These are phyloP conservation scores for Murina feae DNA, from an alignment of 2,113 vertebrate species.

Conservation along the genomic window DNA sequence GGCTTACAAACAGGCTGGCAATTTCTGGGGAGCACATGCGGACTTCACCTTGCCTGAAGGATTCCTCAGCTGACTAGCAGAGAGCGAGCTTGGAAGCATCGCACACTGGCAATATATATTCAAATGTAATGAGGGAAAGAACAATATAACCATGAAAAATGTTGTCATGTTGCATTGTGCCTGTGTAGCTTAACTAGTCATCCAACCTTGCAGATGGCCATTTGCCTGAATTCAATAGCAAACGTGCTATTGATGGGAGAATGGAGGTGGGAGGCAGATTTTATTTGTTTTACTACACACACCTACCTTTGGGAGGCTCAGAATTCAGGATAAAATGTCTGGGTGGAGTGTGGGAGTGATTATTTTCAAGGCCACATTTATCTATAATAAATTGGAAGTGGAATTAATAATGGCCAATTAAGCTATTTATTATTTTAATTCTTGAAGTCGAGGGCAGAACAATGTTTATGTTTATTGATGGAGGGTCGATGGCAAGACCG, in stretches of 20 bases:
- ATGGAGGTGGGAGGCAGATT: background rate
- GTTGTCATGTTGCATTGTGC: slow-evolving; percentile 3
- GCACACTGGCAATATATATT: slow-evolving; percentile 18
- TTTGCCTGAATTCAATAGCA: slow-evolving; percentile 28
- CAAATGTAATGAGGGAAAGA: slow-evolving; percentile 44
- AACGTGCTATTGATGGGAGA: background rate
- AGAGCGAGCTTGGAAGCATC: background rate
- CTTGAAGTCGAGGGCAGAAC: slow-evolving; percentile 56
- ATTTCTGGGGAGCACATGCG: background rate
- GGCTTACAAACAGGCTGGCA: background rate
- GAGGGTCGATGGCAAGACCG: background rate
- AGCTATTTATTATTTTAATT: slow-evolving; percentile 59
- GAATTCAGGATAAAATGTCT: background rate
- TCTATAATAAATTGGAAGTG: slow-evolving; percentile 16
- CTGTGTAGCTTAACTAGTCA: slow-evolving; percentile 44
- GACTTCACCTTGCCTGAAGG: slow-evolving; percentile 34
- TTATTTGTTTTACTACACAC: slow-evolving; percentile 18
- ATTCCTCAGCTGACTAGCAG: background rate
- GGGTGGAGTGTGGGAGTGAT: slow-evolving; percentile 5
- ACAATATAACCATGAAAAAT: slow-evolving; percentile 5
- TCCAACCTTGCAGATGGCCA: slow-evolving; percentile 51
- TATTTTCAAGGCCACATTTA: slow-evolving; percentile 54
- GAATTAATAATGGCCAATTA: slow-evolving; percentile 56
- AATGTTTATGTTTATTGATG: slow-evolving; percentile 43
- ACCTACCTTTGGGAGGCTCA: background rate